Evolutionary conservation across 2,888 invertebrate genomes (phyloP).

Genomic region (Sceliomorpha sp.): DNA sequence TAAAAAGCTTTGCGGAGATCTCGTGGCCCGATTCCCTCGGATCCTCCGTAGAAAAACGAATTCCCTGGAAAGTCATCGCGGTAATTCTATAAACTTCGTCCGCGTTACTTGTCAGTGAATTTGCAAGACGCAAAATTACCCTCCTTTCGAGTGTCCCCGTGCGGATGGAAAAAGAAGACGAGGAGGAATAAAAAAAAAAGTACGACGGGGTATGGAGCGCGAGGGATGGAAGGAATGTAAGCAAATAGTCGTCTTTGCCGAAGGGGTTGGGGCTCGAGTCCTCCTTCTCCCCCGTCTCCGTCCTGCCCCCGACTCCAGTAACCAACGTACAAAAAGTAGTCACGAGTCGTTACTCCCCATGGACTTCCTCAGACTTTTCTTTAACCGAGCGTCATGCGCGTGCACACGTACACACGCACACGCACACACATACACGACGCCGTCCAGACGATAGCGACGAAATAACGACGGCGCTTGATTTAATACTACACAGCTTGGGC

Average conservation of each 20-base stretch:
- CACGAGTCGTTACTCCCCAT: slow-evolving; percentile 67
- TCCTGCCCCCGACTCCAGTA: slow-evolving; percentile 38
- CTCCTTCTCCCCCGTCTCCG: slow-evolving; percentile 28
- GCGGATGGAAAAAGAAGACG: slow-evolving; percentile 21
- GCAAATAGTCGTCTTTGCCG: slow-evolving; percentile 66
- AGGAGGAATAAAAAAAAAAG: slow-evolving; percentile 44
- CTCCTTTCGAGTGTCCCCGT: slow-evolving; percentile 13
- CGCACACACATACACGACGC: background rate
- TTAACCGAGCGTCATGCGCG: slow-evolving; percentile 17
- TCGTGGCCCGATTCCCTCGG: no score
- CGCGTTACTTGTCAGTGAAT: background rate
- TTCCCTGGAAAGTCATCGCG: no score
- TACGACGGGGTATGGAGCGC: slow-evolving; percentile 3
- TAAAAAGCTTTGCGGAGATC: no score
- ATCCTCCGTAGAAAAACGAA: no score
- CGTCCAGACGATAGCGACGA: background rate
- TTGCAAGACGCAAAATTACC: slow-evolving; percentile 11
- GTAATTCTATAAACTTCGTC: no score
- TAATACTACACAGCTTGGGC: no score
- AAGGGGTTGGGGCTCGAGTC: slow-evolving; percentile 54
- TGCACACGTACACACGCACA: slow-evolving; percentile 1
- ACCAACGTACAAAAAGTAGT: slow-evolving; percentile 69
- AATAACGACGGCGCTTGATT: slow-evolving; percentile 6
- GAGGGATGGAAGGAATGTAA: slow-evolving; percentile 61
- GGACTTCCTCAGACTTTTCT: slow-evolving; percentile 59